These are phyloP conservation scores for Macquaria australasica DNA, from an alignment of 2,113 vertebrate genomes.

Conservation along the genomic window DNA sequence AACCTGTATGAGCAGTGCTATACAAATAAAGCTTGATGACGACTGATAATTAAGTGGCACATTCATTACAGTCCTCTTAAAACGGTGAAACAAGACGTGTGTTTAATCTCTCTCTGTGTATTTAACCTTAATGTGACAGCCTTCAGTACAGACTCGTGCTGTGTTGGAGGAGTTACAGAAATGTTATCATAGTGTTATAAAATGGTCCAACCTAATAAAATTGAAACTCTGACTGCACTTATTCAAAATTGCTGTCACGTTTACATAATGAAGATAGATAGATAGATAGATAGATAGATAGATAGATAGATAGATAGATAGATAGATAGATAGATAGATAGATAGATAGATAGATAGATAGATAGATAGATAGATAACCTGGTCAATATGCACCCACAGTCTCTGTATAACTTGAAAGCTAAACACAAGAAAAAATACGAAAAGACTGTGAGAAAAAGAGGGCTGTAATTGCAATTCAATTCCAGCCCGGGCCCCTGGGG, in stretches of 20 bases:
- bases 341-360: not conserved
- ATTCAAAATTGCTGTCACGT: not conserved
- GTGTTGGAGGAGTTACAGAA: not conserved
- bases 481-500: slow-evolving; percentile 83
- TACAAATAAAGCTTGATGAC: not conserved
- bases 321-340: slow-evolving; percentile 8
- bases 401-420: slow-evolving; percentile 8
- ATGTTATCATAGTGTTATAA: not conserved
- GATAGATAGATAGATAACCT: not conserved
- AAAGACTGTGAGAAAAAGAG: slow-evolving; percentile 87
- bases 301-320: not conserved
- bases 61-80: not conserved
- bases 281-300: not conserved
- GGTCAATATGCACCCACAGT: slow-evolving; percentile 30
- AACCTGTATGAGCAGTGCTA: not conserved
- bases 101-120: not conserved
- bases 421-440: slow-evolving; percentile 73
- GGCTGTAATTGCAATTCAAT: slow-evolving; percentile 93
- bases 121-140: not conserved
- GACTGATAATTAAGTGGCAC: not conserved
- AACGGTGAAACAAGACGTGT: not conserved
- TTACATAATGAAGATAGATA: not conserved
- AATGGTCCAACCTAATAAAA: not conserved
- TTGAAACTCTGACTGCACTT: not conserved
- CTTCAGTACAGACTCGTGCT: not conserved